Evolutionary conservation across 1,140 invertebrate species (phyloP).

Genomic region (Scaptomyza montana): DNA sequence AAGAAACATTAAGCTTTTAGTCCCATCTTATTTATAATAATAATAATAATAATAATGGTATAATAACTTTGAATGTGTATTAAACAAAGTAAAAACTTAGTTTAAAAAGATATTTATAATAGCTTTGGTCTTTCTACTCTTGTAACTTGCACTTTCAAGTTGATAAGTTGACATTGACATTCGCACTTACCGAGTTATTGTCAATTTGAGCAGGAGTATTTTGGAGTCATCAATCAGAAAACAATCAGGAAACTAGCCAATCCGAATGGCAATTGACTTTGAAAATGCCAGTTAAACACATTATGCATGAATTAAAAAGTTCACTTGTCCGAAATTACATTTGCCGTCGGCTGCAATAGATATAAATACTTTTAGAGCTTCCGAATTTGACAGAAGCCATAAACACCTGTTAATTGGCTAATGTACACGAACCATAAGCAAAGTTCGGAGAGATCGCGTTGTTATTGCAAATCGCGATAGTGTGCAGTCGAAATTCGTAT

Average conservation of each 20-base stretch:
- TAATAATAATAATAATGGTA: too few relatives aligned
- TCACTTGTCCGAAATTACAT: conserved; percentile 3
- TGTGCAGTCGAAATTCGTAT: conserved; percentile 23
- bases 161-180: neutral
- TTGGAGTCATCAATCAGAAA: neutral
- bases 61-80: too few relatives aligned
- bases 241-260: conserved; percentile 9
- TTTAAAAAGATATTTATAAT: too few relatives aligned
- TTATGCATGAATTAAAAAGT: neutral
- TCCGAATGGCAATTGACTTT: conserved; percentile 7
- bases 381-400: neutral
- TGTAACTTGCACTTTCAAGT: too few relatives aligned
- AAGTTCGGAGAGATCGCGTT: conserved; percentile 16
- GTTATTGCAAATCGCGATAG: conserved; percentile 37
- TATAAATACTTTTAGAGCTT: neutral
- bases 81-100: too few relatives aligned
- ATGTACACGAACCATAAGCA: conserved; percentile 27
- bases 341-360: conserved; percentile 43
- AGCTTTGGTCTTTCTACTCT: too few relatives aligned
- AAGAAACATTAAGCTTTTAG: too few relatives aligned
- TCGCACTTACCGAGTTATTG: conserved; percentile 8
- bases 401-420: conserved; percentile 36
- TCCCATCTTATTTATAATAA: too few relatives aligned
- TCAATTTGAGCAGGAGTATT: neutral
- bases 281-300: neutral